Evolutionary conservation across 2,113 vertebrate species (phyloP).

Genomic region (Thomomys bottae): DNA sequence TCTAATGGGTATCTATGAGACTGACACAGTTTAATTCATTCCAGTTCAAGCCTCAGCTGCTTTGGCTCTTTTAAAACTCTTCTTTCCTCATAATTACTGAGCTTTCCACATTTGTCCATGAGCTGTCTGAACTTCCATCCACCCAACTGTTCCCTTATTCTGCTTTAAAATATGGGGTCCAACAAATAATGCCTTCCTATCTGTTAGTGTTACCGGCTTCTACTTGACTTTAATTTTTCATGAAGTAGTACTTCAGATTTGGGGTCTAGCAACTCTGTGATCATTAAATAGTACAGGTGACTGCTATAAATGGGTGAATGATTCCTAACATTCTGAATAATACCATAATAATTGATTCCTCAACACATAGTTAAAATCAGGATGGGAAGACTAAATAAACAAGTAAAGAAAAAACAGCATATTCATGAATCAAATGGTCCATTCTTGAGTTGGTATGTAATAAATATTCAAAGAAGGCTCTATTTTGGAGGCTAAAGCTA

Average conservation of each 20-base stretch:
- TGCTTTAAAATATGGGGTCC: background rate
- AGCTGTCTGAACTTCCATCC: slow-evolving; percentile 51
- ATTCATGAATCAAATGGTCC: background rate
- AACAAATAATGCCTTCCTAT: background rate
- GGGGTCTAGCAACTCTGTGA: background rate
- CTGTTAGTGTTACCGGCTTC: slow-evolving; percentile 27
- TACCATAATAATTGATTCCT: background rate
- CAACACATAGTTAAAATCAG: background rate
- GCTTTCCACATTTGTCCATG: background rate
- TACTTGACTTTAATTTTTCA: background rate
- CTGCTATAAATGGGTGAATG: background rate
- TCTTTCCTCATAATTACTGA: slow-evolving; percentile 31
- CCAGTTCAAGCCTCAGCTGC: background rate
- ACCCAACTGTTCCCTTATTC: background rate
- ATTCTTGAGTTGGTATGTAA: background rate
- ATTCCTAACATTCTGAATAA: background rate
- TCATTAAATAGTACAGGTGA: background rate
- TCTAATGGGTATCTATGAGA: background rate
- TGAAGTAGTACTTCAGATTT: background rate
- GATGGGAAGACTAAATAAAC: background rate
- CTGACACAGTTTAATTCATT: background rate
- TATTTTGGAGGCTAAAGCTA: background rate
- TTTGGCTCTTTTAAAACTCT: background rate
- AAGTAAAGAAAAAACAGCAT: background rate
- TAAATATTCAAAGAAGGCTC: background rate